These are phyloP conservation scores for Sphyrna mokarran DNA, from an alignment of 2,113 vertebrate genomes.

Conservation along the genomic window DNA sequence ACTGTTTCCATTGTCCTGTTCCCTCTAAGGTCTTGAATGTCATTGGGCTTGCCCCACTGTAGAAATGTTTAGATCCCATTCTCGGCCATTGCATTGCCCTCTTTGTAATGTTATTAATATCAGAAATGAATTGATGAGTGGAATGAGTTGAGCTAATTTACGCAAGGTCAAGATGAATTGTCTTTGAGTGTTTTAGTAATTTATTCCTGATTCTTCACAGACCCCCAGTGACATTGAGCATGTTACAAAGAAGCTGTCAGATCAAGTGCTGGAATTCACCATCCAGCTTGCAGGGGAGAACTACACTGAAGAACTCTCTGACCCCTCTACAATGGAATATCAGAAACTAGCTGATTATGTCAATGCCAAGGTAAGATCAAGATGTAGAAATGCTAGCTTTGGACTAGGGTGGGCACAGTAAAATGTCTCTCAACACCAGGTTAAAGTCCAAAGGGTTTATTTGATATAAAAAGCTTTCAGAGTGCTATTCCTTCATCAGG, in stretches of 20 bases:
- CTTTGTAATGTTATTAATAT: neutral
- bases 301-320: constrained; percentile 63
- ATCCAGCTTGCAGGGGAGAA: constrained; percentile 63
- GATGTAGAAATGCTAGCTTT: no score
- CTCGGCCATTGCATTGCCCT: neutral
- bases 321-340: constrained; percentile 54
- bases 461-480: no score
- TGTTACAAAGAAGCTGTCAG: constrained; percentile 53
- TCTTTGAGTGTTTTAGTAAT: neutral
- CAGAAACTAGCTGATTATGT: constrained; percentile 64
- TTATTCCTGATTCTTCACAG: constrained; percentile 49
- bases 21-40: neutral
- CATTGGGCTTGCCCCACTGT: neutral
- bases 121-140: neutral
- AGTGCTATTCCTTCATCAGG: no score
- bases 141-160: neutral
- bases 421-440: no score
- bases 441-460: no score
- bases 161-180: constrained; percentile 14
- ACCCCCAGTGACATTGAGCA: constrained; percentile 74
- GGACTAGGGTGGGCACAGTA: no score
- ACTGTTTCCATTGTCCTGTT: neutral
- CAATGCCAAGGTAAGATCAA: constrained; percentile 63
- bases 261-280: constrained; percentile 76
- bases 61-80: neutral